These are phyloP conservation scores for Ptychoptera albimana DNA, from an alignment of 2,888 invertebrate species.

Conservation along the genomic window DNA sequence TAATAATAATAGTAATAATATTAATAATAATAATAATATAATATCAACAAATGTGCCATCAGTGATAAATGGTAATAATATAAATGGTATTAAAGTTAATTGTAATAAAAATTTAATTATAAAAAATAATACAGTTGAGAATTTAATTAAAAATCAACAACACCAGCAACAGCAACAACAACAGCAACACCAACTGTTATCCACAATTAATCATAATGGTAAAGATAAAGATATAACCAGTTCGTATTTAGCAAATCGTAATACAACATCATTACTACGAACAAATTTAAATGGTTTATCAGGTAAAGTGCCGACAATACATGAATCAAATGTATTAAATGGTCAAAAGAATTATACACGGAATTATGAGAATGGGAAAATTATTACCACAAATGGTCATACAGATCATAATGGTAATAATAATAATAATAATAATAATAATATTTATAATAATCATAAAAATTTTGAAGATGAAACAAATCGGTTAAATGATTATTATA, in stretches of 20 bases:
- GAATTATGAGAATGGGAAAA: neutral
- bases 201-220: neutral
- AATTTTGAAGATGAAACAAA: constrained; percentile 29
- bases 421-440: constrained; percentile 4
- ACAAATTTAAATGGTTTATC: neutral
- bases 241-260: neutral
- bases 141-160: neutral
- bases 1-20: constrained; percentile 6
- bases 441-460: constrained; percentile 17
- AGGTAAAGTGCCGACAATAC: neutral
- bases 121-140: too few species aligned
- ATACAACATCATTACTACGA: neutral
- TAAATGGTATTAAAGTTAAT: neutral
- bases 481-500: constrained; percentile 27
- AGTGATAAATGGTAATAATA: constrained; percentile 12
- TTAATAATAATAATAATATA: neutral
- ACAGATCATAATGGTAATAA: neutral
- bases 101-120: neutral
- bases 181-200: constrained; percentile 11
- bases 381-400: neutral
- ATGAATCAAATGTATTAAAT: neutral
- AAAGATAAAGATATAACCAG: neutral
- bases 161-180: constrained; percentile 12
- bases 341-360: neutral
- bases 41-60: constrained; percentile 13